A percentile compares a stretch with the other conserved stretches of the same genome.
phyloP scores from a whole-genome alignment of 2,888 invertebrate genomes.

The Tortrix viridana region DNA sequence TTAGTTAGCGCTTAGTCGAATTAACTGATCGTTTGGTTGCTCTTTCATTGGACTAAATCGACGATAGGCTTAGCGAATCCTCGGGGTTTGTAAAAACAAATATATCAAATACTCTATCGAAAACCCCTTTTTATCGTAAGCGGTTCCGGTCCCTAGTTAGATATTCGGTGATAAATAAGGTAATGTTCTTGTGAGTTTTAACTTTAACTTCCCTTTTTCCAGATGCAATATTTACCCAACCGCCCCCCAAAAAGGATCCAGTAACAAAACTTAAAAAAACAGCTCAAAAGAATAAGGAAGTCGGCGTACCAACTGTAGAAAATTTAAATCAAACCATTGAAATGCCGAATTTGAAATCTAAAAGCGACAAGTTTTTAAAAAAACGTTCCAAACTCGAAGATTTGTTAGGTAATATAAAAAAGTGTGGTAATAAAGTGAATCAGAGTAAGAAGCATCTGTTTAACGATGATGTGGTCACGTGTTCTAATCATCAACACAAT shows the following conservation, averaged over 20 bases:
- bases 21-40: too few species aligned
- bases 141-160: too few species aligned
- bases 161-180: too few species aligned
- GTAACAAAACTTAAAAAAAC: slow-evolving; percentile 9
- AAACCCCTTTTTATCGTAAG: too few species aligned
- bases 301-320: neutral
- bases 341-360: slow-evolving; percentile 40
- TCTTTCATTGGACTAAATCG: too few species aligned
- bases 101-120: too few species aligned
- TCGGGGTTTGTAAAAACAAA: too few species aligned
- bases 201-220: slow-evolving; percentile 42
- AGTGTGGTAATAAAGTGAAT: slow-evolving; percentile 39
- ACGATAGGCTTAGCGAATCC: too few species aligned
- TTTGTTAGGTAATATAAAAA: slow-evolving; percentile 57
- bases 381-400: slow-evolving; percentile 65
- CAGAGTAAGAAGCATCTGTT: slow-evolving; percentile 5
- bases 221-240: slow-evolving; percentile 51
- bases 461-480: slow-evolving; percentile 13
- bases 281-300: slow-evolving; percentile 1
- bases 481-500: slow-evolving; percentile 21
- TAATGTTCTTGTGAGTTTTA: neutral
- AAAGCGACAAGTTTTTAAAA: slow-evolving; percentile 51
- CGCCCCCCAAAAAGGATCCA: slow-evolving; percentile 3
- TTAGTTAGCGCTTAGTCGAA: too few species aligned
- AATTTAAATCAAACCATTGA: slow-evolving; percentile 23